A percentile compares a stretch with the other conserved stretches of the same genome.
These are phyloP conservation scores for Venturia canescens DNA, from an alignment of 1,140 invertebrate genomes.

Conservation along the genomic window DNA sequence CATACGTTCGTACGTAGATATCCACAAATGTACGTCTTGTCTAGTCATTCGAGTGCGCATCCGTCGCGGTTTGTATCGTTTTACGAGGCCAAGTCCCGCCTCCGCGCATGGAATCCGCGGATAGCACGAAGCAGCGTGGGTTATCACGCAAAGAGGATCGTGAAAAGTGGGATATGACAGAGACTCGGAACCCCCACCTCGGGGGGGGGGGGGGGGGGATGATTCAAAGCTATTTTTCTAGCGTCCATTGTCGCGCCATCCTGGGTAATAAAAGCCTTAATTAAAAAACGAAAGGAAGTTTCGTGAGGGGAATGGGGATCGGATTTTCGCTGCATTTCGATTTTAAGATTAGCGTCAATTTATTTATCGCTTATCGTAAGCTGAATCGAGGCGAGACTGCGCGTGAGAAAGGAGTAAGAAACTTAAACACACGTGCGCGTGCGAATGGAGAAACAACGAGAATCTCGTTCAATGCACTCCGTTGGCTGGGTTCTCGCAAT, in stretches of 20 bases:
- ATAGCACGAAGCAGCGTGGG: neutral
- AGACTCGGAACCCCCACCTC: neutral
- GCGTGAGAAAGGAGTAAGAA: neutral
- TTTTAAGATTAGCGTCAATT: no score
- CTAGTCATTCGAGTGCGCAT: slow-evolving; percentile 67
- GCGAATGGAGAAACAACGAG: neutral
- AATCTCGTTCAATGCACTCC: slow-evolving; percentile 1
- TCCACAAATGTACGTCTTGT: slow-evolving; percentile 58
- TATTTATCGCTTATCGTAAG: neutral
- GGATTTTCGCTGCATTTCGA: no score
- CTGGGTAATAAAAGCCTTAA: no score
- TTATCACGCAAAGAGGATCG: neutral
- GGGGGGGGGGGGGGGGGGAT: no score
- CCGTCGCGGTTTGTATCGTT: slow-evolving; percentile 56
- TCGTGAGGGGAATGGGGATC: no score
- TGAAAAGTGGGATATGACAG: neutral
- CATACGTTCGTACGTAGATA: slow-evolving; percentile 60
- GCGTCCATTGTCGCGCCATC: no score
- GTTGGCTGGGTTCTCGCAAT: slow-evolving; percentile 3
- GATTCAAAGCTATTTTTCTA: no score
- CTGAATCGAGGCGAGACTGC: neutral
- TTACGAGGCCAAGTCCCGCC: slow-evolving; percentile 63
- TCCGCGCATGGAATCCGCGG: slow-evolving; percentile 41
- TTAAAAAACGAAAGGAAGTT: no score
- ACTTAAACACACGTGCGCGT: neutral